Evolutionary conservation across 2,888 invertebrate genomes (phyloP).

Genomic region (Agrochola litura): DNA sequence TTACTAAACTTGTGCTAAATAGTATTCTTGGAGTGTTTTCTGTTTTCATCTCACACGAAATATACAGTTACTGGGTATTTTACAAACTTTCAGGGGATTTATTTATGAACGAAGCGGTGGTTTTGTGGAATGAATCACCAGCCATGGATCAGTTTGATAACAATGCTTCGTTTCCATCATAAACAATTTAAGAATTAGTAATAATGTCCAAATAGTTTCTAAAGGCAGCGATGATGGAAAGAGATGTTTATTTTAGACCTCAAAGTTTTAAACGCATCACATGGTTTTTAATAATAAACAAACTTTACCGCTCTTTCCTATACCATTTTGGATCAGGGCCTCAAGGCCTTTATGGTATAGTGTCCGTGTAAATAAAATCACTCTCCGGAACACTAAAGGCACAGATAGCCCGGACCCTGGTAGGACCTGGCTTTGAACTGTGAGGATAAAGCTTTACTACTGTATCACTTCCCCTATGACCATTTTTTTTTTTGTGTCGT

Average conservation of each 20-base stretch:
- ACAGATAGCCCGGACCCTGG: neutral
- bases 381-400: neutral
- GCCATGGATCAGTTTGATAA: slow-evolving; percentile 22
- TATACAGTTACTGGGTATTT: neutral
- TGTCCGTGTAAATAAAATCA: neutral
- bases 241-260: neutral
- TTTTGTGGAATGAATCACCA: slow-evolving; percentile 33
- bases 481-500: too few relatives aligned
- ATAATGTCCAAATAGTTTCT: slow-evolving; percentile 9
- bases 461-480: neutral
- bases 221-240: neutral
- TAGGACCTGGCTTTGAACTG: neutral
- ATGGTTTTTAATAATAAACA: neutral
- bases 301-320: neutral
- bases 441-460: too few relatives aligned
- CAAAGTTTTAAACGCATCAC: neutral
- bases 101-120: slow-evolving; percentile 1
- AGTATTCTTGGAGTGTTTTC: neutral
- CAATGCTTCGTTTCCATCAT: slow-evolving; percentile 1
- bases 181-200: slow-evolving; percentile 12
- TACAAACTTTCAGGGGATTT: slow-evolving; percentile 10
- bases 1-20: slow-evolving; percentile 12
- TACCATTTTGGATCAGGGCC: neutral
- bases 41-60: neutral
- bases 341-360: neutral